phyloP scores from a whole-genome alignment of 2,888 invertebrate species.

The Melangyna quadrimaculata region DNA sequence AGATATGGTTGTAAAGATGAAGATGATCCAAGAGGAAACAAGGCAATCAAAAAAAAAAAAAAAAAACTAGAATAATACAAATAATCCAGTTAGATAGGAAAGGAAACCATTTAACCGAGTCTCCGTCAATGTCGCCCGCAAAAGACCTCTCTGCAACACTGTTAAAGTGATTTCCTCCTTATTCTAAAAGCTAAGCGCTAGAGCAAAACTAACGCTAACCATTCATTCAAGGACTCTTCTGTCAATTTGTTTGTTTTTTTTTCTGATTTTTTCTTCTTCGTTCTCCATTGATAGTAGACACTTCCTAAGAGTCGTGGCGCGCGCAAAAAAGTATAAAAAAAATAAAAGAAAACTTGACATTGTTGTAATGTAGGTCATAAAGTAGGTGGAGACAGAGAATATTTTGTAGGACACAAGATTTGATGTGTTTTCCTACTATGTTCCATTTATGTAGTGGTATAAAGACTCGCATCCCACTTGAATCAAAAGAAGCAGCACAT shows the following conservation, averaged over 20 bases:
- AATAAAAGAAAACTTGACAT: conserved; percentile 59
- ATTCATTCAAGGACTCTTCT: conserved; percentile 53
- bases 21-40: conserved; percentile 16
- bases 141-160: neutral
- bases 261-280: neutral
- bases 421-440: conserved; percentile 43
- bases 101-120: conserved; percentile 56
- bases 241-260: conserved; percentile 19
- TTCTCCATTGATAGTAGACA: neutral
- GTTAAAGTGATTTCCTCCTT: conserved; percentile 1
- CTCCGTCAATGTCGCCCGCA: conserved; percentile 19
- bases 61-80: conserved; percentile 8
- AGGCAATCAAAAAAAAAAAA: conserved; percentile 30
- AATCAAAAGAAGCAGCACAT: neutral
- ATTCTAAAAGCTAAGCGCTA: conserved; percentile 4
- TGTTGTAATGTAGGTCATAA: conserved; percentile 68
- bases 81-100: conserved; percentile 61
- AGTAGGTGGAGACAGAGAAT: conserved; percentile 47
- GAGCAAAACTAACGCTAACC: conserved; percentile 43
- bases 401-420: conserved; percentile 32
- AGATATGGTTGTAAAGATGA: neutral
- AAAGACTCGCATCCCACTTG: neutral
- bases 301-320: neutral
- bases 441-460: neutral
- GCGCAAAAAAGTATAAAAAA: conserved; percentile 11